Base-by-base conservation (phyloP, 1,140 invertebrate genomes). In the Dufourea novaeangliae region DNA sequence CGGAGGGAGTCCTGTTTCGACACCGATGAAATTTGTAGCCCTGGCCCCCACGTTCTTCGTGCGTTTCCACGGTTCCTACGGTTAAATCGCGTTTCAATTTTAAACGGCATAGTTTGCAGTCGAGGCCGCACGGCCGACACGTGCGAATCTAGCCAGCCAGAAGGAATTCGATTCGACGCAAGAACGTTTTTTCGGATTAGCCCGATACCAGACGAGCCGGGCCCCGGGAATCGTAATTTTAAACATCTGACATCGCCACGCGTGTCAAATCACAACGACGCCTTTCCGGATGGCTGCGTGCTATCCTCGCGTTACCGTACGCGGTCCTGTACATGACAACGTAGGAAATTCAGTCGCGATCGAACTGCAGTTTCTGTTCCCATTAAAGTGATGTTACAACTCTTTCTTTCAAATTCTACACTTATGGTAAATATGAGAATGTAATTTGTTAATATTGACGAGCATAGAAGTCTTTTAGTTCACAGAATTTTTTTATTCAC, bases 161-260 rank as follows among this genome's bases (percentile, higher is more conserved):
- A 84, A 85, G 37, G 59, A 69, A 85, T 85, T 61, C 70, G 79
- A 84, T 85, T 84, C 77, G 81, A 72, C 11, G 71, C 82, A 74
- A 79, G n/a, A 64, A 74, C 56, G 77, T 84, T 83, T 80, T 50
- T 64, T 57, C 39, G 63, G 29, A 41, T 64, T 69, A 61, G 76
- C 52, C n/a, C n/a, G 54, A 62, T 71, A 71, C 20, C 52, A 34
- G 29, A 22, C 44, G 27, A 70, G n/a, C 34, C 12, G 14, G 39
- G n/a, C n/a, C 7, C 39, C 27, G 50, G 8, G 27, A 27, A 29
- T 25, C 41, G 80, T 59, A 44, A 59, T 79, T 79, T 79, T 46
- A 79, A 83, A 70, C 77, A 79, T 83, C 72, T 74, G 82, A 68
- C 57, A 54, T 71, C 41, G 62, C 62, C n/a, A 70, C 66, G 64